phyloP scores from a whole-genome alignment of 2,113 vertebrate species.

The Cryptomyrus ogoouensis region DNA sequence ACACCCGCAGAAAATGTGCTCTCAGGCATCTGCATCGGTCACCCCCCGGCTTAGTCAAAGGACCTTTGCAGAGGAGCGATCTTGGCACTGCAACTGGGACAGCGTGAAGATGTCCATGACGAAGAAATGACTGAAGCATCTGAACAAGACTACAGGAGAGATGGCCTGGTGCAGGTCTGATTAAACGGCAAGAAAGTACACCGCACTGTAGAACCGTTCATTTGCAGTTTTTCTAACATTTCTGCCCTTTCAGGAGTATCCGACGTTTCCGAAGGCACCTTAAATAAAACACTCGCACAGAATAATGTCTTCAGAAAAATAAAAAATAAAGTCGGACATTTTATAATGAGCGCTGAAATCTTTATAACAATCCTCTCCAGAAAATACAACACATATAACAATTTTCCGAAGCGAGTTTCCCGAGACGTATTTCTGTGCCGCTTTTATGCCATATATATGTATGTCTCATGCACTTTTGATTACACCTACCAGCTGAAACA shows the following conservation, averaged over 20 bases:
- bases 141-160: not conserved
- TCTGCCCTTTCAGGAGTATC: not conserved
- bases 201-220: not conserved
- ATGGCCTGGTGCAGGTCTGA: not conserved
- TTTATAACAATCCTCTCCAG: not conserved
- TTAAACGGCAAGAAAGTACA: not conserved
- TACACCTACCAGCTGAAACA: not conserved
- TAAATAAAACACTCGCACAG: not conserved
- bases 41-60: not conserved
- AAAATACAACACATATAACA: not conserved
- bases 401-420: not conserved
- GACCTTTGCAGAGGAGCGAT: not conserved
- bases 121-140: not conserved
- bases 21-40: not conserved
- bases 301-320: not conserved
- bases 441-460: not conserved
- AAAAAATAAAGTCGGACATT: not conserved
- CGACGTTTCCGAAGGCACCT: not conserved
- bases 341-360: not conserved
- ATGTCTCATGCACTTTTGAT: not conserved
- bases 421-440: not conserved
- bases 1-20: not conserved
- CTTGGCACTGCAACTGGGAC: not conserved
- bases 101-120: not conserved
- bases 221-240: not conserved